Conservation (phyloP, 2,888 invertebrate genomes). For the Eupeodes latifasciatus region DNA sequence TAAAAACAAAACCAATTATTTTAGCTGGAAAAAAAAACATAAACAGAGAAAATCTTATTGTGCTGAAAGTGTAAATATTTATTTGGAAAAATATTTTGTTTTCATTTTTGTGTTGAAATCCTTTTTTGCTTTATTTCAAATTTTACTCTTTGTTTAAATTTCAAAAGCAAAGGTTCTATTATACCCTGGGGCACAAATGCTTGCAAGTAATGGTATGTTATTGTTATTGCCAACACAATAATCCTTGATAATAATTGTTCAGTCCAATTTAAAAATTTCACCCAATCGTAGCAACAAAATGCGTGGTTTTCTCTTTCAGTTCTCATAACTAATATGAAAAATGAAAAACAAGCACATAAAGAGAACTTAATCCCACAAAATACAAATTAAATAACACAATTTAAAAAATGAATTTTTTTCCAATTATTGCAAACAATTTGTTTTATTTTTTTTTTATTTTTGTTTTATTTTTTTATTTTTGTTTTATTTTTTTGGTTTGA, state of each 20-base stretch:
- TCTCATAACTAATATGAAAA: not conserved
- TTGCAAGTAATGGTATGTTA: slow-evolving; percentile 9
- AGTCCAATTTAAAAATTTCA: slow-evolving; percentile 22
- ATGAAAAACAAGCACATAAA: not conserved
- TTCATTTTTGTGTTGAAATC: not conserved
- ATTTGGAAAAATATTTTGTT: not conserved
- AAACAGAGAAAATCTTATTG: no score
- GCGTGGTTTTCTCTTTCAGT: not conserved
- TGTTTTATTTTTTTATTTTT: not conserved
- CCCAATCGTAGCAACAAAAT: not conserved
- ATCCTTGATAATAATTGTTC: slow-evolving; percentile 2
- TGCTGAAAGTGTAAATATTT: slow-evolving; percentile 6
- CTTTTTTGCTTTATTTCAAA: not conserved
- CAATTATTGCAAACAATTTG: not conserved
- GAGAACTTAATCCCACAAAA: slow-evolving; percentile 3
- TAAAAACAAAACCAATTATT: no score
- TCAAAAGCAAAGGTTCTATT: slow-evolving; percentile 1
- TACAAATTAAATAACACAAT: not conserved
- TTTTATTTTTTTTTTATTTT: not conserved
- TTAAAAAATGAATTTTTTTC: not conserved
- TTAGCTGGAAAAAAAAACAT: no score
- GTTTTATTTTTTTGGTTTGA: slow-evolving; percentile 31
- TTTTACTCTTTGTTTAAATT: not conserved
- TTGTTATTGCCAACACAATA: slow-evolving; percentile 14
- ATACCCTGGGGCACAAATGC: not conserved